Conservation (phyloP, 2,888 invertebrate genomes). For the Lepeophtheirus nordmannii region DNA sequence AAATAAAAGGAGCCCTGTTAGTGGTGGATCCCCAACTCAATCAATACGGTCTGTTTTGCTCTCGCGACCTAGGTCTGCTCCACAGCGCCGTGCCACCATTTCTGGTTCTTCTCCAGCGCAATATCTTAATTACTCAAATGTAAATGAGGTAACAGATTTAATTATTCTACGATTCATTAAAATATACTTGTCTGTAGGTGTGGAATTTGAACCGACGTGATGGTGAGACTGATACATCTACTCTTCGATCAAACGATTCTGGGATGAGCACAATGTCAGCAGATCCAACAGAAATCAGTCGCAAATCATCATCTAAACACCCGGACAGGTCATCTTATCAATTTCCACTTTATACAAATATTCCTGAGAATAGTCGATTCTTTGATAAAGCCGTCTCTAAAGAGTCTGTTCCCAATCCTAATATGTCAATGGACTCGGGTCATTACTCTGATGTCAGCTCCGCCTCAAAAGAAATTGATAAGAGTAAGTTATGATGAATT, state of each 20-base stretch:
- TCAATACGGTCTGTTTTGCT: conserved; percentile 17
- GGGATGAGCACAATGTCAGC: conserved; percentile 9
- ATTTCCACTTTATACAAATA: neutral
- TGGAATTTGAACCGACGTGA: neutral
- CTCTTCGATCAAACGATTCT: conserved; percentile 17
- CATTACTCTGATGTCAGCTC: neutral
- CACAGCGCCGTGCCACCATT: conserved; percentile 18
- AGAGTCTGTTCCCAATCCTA: neutral
- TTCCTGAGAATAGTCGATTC: conserved; percentile 11
- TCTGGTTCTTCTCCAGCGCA: conserved; percentile 18
- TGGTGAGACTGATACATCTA: conserved; percentile 5
- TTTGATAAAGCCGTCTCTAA: conserved; percentile 11
- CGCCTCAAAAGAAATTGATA: conserved; percentile 2
- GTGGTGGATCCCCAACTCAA: conserved; percentile 15
- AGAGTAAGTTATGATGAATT: neutral
- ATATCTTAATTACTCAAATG: conserved; percentile 15
- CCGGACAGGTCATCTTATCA: neutral
- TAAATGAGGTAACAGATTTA: conserved; percentile 19
- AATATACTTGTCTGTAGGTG: neutral
- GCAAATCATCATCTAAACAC: neutral
- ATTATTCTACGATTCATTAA: neutral
- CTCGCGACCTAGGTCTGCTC: conserved; percentile 21
- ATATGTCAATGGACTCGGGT: neutral
- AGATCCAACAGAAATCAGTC: neutral
- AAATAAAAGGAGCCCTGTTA: neutral